A percentile compares a stretch with the other conserved stretches of the same genome.
Conservation (phyloP, 2,888 invertebrate species). For the Selenia dentaria region DNA sequence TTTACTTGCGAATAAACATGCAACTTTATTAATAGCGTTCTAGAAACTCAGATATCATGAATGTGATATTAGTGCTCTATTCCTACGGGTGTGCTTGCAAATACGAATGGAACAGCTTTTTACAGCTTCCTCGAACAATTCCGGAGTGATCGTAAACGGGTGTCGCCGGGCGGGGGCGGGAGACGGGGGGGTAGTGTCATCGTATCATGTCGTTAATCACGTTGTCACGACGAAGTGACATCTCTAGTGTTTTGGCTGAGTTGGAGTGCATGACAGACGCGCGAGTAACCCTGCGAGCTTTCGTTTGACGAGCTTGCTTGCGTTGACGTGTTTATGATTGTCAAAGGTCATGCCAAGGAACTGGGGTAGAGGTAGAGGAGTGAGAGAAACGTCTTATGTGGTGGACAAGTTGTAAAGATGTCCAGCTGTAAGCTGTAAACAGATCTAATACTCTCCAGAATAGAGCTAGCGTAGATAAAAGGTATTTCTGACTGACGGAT, state of each 20-base stretch:
- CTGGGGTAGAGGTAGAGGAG: too few species aligned
- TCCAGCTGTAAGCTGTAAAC: too few species aligned
- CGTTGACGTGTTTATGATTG: too few species aligned
- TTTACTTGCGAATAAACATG: too few species aligned
- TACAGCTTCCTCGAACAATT: constrained; percentile 24
- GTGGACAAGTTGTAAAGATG: too few species aligned
- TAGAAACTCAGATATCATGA: background rate
- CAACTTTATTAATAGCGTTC: background rate
- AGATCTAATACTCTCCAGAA: too few species aligned
- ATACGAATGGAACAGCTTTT: constrained; percentile 22
- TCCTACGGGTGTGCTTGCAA: constrained; percentile 17
- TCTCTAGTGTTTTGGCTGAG: constrained; percentile 52
- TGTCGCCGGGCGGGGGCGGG: background rate
- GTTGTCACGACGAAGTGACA: constrained; percentile 60
- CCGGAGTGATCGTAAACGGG: constrained; percentile 17
- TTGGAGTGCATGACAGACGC: constrained; percentile 24
- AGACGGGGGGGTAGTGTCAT: constrained; percentile 41
- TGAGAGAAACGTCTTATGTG: too few species aligned
- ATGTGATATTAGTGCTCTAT: constrained; percentile 22
- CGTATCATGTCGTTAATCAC: constrained; percentile 67
- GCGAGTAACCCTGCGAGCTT: constrained; percentile 1
- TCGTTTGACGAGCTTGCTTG: background rate
- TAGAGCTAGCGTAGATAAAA: too few species aligned
- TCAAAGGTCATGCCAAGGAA: too few species aligned
- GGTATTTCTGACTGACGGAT: too few species aligned